Conservation (phyloP, 2,113 vertebrate genomes). For the Nerophis ophidion region DNA sequence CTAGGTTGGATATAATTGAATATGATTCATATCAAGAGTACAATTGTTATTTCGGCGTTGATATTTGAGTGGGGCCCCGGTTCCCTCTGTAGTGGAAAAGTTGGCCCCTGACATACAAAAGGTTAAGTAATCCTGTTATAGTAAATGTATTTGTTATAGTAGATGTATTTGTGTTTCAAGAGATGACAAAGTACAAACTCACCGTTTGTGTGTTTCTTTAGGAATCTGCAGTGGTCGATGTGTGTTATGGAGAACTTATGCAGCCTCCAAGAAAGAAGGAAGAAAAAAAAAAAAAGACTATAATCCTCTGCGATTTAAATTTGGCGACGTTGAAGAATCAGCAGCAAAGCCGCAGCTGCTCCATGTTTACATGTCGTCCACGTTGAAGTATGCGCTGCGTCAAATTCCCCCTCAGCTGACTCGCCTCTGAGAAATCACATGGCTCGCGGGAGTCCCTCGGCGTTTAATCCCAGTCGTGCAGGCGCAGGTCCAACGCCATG, state of each 20-base stretch:
- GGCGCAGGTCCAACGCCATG: slow-evolving; percentile 19
- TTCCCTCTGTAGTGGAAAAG: too few relatives aligned
- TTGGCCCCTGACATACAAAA: too few relatives aligned
- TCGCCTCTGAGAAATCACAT: slow-evolving; percentile 45
- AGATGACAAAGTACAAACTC: slow-evolving; percentile 44
- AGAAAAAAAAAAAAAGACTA: slow-evolving; percentile 13
- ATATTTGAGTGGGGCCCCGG: too few relatives aligned
- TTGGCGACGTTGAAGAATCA: slow-evolving; percentile 4
- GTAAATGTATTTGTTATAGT: too few relatives aligned
- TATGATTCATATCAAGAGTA: too few relatives aligned
- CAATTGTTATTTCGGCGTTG: too few relatives aligned
- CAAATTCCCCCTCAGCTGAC: slow-evolving; percentile 47
- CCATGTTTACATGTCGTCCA: slow-evolving; percentile 46
- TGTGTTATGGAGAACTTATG: slow-evolving; percentile 51
- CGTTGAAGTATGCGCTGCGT: slow-evolving; percentile 55
- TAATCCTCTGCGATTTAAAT: slow-evolving; percentile 54
- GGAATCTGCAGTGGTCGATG: slow-evolving; percentile 30
- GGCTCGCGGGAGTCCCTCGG: slow-evolving; percentile 42
- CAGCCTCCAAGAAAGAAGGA: slow-evolving; percentile 32
- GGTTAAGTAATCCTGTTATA: too few relatives aligned
- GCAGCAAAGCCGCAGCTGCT: slow-evolving; percentile 27
- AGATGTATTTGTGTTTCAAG: too few relatives aligned
- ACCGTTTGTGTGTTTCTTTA: slow-evolving; percentile 42
- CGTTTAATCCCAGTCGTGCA: slow-evolving; percentile 63
- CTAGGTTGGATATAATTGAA: too few relatives aligned